Evolutionary conservation across 1,140 invertebrate genomes (phyloP).

Genomic region (Cotesia chilonis): DNA sequence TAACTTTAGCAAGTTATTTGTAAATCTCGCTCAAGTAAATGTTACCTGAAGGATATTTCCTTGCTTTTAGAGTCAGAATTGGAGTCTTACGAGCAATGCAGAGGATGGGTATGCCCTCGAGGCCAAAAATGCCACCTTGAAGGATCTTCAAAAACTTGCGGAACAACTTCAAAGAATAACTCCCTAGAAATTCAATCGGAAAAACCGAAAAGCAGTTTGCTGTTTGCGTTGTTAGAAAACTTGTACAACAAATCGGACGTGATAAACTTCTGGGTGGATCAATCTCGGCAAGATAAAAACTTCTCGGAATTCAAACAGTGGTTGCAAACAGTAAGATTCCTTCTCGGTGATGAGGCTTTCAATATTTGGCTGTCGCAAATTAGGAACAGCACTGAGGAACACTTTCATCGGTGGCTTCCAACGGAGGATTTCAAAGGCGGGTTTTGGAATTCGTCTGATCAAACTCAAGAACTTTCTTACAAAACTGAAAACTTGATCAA

Average conservation of each 20-base stretch:
- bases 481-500: constrained; percentile 13
- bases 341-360: constrained; percentile 41
- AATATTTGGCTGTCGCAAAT: constrained; percentile 44
- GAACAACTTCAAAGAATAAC: too few species aligned
- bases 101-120: constrained; percentile 55
- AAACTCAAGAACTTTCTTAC: not conserved
- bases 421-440: not conserved
- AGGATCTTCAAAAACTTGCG: constrained; percentile 26
- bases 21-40: too few species aligned
- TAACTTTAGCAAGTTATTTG: too few species aligned
- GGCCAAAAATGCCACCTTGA: constrained; percentile 43
- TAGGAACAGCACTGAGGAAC: constrained; percentile 34
- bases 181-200: too few species aligned
- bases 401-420: constrained; percentile 48
- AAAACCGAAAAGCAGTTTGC: not conserved
- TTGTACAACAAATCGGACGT: not conserved
- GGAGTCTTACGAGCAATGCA: constrained; percentile 42
- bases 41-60: too few species aligned
- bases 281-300: not conserved
- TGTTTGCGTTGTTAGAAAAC: not conserved
- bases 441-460: not conserved
- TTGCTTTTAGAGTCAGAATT: constrained; percentile 36
- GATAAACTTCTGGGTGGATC: not conserved
- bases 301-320: constrained; percentile 48
- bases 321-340: constrained; percentile 43